Evolutionary conservation across 1,140 invertebrate species (phyloP), one percentile per base, ranked within the genome.

Genomic region (Diachasma alloeum): DNA sequence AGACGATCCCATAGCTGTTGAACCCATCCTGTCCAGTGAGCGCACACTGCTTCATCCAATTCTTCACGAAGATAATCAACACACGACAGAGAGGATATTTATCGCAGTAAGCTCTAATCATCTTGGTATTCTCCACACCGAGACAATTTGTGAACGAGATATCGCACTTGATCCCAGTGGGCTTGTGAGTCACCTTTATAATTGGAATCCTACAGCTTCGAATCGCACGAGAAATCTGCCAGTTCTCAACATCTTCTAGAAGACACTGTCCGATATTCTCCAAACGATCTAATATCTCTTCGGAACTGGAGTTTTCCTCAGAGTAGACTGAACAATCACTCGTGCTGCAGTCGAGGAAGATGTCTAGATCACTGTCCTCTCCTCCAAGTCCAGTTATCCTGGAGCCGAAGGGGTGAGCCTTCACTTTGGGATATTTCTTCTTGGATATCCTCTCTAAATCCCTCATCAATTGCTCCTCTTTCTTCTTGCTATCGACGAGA

Each of bases 141-240:
- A 93, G 85, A 4, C 91, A 90, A 86, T 91, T 90, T 36, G 87
- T 84, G 75, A 92, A 92, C 0, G 91, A 92, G 39, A 93, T 83
- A 85, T 93, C 92, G 82, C 91, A 92, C 36, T 89, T 83, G 4
- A 92, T 76, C 6, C 82, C 78, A 4, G 88, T 89, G 4, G 78
- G 74, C 17, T 78, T 81, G 80, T 92, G 90, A 67, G 79, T 79
- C 56, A 91, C 82, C 83, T 90, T 91, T 11, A 93, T 87, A 77
- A 93, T 92, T 0, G 92, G 92, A 4, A 91, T 90, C 69, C 91
- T 81, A 8, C 53, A 78, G 3, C 63, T 19, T 24, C 74, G 72
- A 19, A 85, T 46, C 19, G 71, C 31, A 81, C 83, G 78, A 24
- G 79, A 59, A n/a, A 83, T 69, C n/a, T 75, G 59, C 84, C 82